Evolutionary conservation across 2,113 vertebrate species (phyloP).

Genomic region (Pygoscelis adeliae): DNA sequence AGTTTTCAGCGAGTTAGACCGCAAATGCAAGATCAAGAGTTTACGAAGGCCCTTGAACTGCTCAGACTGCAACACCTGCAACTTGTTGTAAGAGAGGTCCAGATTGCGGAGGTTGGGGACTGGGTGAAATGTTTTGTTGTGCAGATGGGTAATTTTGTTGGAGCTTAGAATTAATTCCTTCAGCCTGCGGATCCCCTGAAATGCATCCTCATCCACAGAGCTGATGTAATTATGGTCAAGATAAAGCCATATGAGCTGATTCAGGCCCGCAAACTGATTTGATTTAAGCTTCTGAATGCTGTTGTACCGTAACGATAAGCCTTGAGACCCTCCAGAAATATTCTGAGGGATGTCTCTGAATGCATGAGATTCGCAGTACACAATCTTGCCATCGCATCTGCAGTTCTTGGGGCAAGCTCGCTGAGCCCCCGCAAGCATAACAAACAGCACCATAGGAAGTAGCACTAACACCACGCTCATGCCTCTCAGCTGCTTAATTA

Average conservation of each 20-base stretch:
- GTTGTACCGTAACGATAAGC: constrained; percentile 95
- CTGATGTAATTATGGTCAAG: constrained; percentile 97
- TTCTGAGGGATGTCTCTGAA: constrained; percentile 93
- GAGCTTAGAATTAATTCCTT: constrained; percentile 97
- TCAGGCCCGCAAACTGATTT: constrained; percentile 91
- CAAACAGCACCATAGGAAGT: constrained; percentile 82
- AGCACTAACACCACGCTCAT: constrained; percentile 83
- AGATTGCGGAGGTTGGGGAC: constrained; percentile 96
- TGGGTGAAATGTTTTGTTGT: constrained; percentile 92
- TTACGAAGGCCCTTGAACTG: constrained; percentile 94
- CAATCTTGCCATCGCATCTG: constrained; percentile 96
- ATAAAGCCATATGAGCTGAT: constrained; percentile 97
- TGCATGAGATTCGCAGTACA: constrained; percentile 96
- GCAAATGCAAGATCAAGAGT: constrained; percentile 91
- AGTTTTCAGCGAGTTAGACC: constrained; percentile 92
- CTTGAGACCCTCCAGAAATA: constrained; percentile 92
- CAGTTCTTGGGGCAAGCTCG: constrained; percentile 92
- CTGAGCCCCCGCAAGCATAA: constrained; percentile 82
- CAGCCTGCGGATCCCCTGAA: constrained; percentile 91
- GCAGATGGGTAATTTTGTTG: constrained; percentile 90
- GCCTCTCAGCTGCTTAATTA: constrained; percentile 79
- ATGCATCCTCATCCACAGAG: constrained; percentile 89
- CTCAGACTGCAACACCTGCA: constrained; percentile 87
- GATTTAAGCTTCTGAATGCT: constrained; percentile 91
- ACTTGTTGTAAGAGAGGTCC: constrained; percentile 96